These are phyloP conservation scores for Lycaena phlaeas DNA, from an alignment of 2,888 invertebrate genomes.

Conservation along the genomic window DNA sequence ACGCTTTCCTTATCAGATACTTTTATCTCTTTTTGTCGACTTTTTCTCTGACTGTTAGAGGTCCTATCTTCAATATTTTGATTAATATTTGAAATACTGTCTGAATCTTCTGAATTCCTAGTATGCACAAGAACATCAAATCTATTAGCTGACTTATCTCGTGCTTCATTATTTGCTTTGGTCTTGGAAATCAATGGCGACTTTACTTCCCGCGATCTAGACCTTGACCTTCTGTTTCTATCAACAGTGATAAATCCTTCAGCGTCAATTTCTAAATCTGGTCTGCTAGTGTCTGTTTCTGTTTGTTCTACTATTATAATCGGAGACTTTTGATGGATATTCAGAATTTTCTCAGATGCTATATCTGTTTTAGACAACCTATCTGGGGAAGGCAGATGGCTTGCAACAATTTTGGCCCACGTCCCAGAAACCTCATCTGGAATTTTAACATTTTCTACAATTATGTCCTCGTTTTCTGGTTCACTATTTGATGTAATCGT, in stretches of 20 bases:
- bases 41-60: slow-evolving; percentile 35
- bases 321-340: slow-evolving; percentile 31
- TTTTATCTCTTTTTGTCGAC: slow-evolving; percentile 28
- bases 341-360: slow-evolving; percentile 16
- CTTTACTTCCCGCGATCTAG: slow-evolving; percentile 67
- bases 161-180: slow-evolving; percentile 26
- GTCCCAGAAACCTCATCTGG: slow-evolving; percentile 31
- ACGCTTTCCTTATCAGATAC: slow-evolving; percentile 41
- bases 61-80: slow-evolving; percentile 31
- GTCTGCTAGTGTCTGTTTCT: slow-evolving; percentile 31
- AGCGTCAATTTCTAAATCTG: slow-evolving; percentile 39
- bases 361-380: slow-evolving; percentile 29
- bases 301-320: slow-evolving; percentile 51
- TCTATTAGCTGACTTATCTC: slow-evolving; percentile 48
- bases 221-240: slow-evolving; percentile 63
- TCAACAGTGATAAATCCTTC: slow-evolving; percentile 67
- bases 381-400: slow-evolving; percentile 45
- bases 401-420: slow-evolving; percentile 59
- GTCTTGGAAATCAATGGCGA: slow-evolving; percentile 35
- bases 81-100: slow-evolving; percentile 24
- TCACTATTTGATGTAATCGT: slow-evolving; percentile 17
- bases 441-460: slow-evolving; percentile 13
- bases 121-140: slow-evolving; percentile 42
- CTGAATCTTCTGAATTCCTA: slow-evolving; percentile 32
- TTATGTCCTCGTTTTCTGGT: slow-evolving; percentile 20